A percentile compares a stretch with the other conserved stretches of the same genome.
Conservation (phyloP, 2,888 invertebrate genomes). For the Ceraclea dissimilis region DNA sequence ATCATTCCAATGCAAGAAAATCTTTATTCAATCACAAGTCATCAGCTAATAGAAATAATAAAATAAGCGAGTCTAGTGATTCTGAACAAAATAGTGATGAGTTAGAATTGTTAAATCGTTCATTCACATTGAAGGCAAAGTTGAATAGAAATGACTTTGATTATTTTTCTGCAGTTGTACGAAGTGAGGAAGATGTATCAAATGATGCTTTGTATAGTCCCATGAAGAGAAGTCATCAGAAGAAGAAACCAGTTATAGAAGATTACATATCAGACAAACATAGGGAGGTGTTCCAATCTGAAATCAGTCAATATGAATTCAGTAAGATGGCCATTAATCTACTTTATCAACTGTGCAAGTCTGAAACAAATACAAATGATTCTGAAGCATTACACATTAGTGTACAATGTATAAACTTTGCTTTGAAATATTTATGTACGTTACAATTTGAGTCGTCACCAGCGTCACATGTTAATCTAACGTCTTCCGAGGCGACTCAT, state of each 20-base stretch:
- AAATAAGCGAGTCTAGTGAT: conserved; percentile 35
- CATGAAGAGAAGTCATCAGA: conserved; percentile 33
- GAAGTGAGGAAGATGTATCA: conserved; percentile 38
- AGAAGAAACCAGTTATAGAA: conserved; percentile 42
- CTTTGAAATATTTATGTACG: conserved; percentile 52
- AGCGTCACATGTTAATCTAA: conserved; percentile 31
- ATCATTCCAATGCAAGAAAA: background rate
- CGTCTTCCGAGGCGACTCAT: conserved; percentile 37
- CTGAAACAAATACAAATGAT: conserved; percentile 45
- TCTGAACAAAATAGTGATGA: conserved; percentile 46
- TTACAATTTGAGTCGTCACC: conserved; percentile 51
- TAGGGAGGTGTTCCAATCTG: conserved; percentile 44
- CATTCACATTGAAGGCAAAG: conserved; percentile 48
- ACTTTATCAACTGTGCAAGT: conserved; percentile 46
- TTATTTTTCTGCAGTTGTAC: conserved; percentile 49
- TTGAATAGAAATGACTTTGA: conserved; percentile 54
- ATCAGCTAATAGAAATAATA: background rate
- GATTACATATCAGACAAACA: conserved; percentile 49
- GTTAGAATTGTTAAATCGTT: conserved; percentile 43
- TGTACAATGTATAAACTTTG: conserved; percentile 53
- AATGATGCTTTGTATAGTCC: conserved; percentile 16
- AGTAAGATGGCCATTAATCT: conserved; percentile 50
- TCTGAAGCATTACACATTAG: conserved; percentile 50
- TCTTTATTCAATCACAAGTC: background rate
- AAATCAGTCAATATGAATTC: conserved; percentile 49